These are phyloP conservation scores for Erpornis zantholeuca DNA, from an alignment of 2,113 vertebrate genomes.

Conservation along the genomic window DNA sequence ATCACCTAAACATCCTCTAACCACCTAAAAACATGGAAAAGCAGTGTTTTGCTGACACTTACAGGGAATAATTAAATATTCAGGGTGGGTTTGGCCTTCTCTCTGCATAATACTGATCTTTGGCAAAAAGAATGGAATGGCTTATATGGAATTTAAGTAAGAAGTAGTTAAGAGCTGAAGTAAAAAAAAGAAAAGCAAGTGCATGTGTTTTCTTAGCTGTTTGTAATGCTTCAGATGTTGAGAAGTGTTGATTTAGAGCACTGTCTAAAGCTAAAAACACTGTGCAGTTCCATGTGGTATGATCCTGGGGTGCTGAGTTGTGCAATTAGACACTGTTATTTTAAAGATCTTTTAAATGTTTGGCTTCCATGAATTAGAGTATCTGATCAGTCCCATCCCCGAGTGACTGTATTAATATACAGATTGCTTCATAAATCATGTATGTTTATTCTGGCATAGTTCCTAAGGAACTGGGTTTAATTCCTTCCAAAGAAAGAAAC, in stretches of 20 bases:
- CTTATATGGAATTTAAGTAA: background rate
- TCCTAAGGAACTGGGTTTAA: slow-evolving; percentile 15
- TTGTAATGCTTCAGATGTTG: background rate
- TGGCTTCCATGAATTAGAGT: background rate
- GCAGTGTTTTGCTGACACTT: background rate
- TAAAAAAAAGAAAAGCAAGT: background rate
- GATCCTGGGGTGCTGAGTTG: background rate
- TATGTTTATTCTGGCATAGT: slow-evolving; percentile 18
- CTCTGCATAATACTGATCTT: background rate
- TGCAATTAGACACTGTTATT: background rate
- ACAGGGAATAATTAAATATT: background rate
- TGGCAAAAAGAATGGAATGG: background rate
- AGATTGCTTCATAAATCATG: background rate
- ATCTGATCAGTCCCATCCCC: background rate
- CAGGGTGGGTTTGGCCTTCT: background rate
- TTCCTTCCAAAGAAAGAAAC: slow-evolving; percentile 11
- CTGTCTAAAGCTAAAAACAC: background rate
- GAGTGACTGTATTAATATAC: background rate
- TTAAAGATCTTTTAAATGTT: background rate
- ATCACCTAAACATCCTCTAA: background rate
- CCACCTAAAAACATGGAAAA: no score
- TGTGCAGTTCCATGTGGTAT: background rate
- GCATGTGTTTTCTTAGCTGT: background rate
- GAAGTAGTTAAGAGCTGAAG: background rate
- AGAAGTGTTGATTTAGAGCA: background rate